Evolutionary conservation across 2,888 invertebrate species (phyloP).

Genomic region (Polymixis lichenea): DNA sequence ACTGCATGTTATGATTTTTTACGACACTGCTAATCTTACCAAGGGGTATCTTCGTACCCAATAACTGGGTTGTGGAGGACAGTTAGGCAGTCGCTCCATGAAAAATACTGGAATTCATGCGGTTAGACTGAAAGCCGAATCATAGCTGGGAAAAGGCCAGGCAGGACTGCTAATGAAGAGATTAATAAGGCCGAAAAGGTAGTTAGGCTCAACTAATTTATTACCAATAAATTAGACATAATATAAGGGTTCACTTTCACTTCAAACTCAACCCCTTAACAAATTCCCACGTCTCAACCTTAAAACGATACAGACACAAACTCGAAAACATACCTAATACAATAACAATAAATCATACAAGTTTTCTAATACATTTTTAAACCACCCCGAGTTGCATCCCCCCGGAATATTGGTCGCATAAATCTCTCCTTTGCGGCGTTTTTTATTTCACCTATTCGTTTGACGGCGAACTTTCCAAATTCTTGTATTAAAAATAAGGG

Average conservation of each 20-base stretch:
- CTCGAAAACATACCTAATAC: conserved; percentile 50
- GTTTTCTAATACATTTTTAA: conserved; percentile 79
- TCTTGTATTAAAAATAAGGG: conserved; percentile 28
- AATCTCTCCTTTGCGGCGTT: conserved; percentile 67
- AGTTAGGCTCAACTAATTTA: not conserved
- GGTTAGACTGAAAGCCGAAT: no score
- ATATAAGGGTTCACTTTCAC: not conserved
- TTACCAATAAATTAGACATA: no score
- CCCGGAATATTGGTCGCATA: conserved; percentile 73
- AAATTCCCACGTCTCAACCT: conserved; percentile 31
- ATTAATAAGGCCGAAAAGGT: no score
- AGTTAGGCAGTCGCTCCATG: no score
- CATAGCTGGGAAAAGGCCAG: no score
- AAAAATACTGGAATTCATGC: no score
- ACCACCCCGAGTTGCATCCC: conserved; percentile 62
- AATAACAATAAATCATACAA: conserved; percentile 72
- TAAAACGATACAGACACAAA: conserved; percentile 46
- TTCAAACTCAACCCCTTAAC: not conserved
- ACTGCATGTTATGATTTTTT: not conserved
- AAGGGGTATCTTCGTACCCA: no score
- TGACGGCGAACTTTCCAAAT: conserved; percentile 38
- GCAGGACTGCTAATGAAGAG: no score
- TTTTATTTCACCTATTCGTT: conserved; percentile 64
- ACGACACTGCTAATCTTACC: not conserved
- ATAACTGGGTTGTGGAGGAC: no score